Percentiles rank a stretch among this genome's conserved stretches.
These are phyloP conservation scores for Hesperophylax magnus DNA, from an alignment of 1,140 invertebrate genomes.

Conservation along the genomic window DNA sequence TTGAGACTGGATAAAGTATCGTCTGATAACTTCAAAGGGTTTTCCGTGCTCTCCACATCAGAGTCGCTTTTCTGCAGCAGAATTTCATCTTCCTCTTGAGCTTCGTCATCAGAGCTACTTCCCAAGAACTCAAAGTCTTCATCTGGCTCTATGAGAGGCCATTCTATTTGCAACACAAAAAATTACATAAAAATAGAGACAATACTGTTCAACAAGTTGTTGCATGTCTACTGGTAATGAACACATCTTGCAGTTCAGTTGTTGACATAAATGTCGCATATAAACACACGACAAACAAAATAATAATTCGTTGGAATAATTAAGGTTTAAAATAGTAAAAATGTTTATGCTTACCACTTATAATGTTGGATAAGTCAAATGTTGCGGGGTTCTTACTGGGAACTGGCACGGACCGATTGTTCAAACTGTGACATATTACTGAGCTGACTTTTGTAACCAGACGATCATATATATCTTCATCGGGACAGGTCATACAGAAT, in stretches of 20 bases:
- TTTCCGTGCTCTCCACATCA: conserved; percentile 33
- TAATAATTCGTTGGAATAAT: too few species aligned
- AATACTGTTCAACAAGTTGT: too few species aligned
- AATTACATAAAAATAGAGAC: neutral
- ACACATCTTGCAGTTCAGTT: too few species aligned
- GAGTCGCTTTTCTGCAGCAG: neutral
- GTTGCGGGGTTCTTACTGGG: conserved; percentile 70
- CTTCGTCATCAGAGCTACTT: conserved; percentile 55
- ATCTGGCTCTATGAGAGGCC: conserved; percentile 64
- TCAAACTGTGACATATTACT: conserved; percentile 76
- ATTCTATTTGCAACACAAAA: conserved; percentile 61
- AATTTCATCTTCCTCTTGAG: conserved; percentile 38
- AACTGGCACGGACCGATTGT: conserved; percentile 76
- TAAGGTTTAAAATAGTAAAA: neutral
- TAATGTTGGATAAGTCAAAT: conserved; percentile 68
- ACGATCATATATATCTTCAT: conserved; percentile 76
- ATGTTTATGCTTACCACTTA: conserved; percentile 60
- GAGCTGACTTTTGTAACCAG: conserved; percentile 75
- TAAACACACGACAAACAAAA: too few species aligned
- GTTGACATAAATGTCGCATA: too few species aligned
- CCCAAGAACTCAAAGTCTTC: conserved; percentile 59
- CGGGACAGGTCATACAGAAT: conserved; percentile 77
- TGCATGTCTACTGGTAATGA: too few species aligned
- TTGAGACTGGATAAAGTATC: conserved; percentile 13
- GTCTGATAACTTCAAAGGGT: conserved; percentile 5